Percentiles rank a stretch among this genome's conserved stretches.
Conservation (phyloP, 2,797 vertebrate species). For the Chelonia mydas region DNA sequence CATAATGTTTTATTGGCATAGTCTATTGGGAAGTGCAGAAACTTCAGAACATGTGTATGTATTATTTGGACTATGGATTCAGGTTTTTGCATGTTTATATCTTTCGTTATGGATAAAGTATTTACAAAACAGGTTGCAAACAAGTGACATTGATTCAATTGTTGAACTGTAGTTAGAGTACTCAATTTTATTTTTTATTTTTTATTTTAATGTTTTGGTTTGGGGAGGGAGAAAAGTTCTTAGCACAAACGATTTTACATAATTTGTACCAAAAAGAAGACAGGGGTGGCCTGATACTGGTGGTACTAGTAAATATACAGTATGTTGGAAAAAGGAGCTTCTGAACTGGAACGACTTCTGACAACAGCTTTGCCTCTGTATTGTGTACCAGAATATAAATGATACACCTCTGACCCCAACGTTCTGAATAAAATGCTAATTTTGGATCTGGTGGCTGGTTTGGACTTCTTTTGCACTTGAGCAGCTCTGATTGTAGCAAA, state of each 20-base stretch:
- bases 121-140: conserved; percentile 95
- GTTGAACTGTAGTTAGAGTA: conserved; percentile 91
- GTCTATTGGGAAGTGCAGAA: conserved; percentile 95
- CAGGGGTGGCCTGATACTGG: conserved; percentile 81
- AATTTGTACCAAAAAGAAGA: conserved; percentile 95
- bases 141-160: conserved; percentile 90
- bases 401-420: conserved; percentile 96
- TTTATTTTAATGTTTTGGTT: conserved; percentile 78
- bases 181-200: conserved; percentile 83
- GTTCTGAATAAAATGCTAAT: conserved; percentile 99
- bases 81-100: conserved; percentile 99
- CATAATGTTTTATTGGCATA: conserved; percentile 97
- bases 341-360: conserved; percentile 92
- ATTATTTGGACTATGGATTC: conserved; percentile 95
- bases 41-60: conserved; percentile 97
- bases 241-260: conserved; percentile 96
- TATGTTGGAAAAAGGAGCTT: conserved; percentile 86
- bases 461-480: conserved; percentile 76
- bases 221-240: conserved; percentile 87
- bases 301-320: conserved; percentile 84
- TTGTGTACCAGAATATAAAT: conserved; percentile 96
- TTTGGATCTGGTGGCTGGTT: conserved; percentile 94
- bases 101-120: conserved; percentile 95
- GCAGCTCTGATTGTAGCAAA: conserved; percentile 43
- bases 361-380: conserved; percentile 93